Conservation (phyloP, 1,140 invertebrate genomes). For the Drosophila tropicalis region DNA sequence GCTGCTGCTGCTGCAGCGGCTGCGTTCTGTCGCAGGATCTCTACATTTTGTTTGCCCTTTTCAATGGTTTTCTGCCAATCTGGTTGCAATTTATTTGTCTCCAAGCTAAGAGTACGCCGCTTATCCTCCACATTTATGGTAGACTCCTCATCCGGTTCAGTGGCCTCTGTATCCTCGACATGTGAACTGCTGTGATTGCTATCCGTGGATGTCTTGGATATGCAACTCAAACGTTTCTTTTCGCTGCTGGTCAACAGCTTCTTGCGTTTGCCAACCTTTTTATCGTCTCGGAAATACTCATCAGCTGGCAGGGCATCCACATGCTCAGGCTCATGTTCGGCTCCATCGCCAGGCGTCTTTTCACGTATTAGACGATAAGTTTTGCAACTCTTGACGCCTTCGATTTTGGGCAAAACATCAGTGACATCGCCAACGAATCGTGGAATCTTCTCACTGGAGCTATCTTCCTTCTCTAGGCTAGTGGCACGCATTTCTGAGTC, state of each 20-base stretch:
- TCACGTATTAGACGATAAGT: constrained; percentile 73
- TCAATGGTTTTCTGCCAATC: constrained; percentile 77
- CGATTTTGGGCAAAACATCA: constrained; percentile 70
- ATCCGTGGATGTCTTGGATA: constrained; percentile 79
- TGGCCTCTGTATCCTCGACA: constrained; percentile 38
- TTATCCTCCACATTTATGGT: constrained; percentile 82
- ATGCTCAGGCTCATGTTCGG: constrained; percentile 66
- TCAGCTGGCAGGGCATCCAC: constrained; percentile 86
- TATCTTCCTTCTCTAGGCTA: constrained; percentile 79
- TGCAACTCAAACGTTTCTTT: constrained; percentile 79
- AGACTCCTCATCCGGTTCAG: constrained; percentile 40
- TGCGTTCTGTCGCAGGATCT: constrained; percentile 75
- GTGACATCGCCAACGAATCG: constrained; percentile 78
- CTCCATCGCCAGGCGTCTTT: constrained; percentile 81
- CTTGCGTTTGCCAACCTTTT: constrained; percentile 64
- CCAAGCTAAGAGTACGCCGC: constrained; percentile 75
- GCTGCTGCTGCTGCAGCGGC: constrained; percentile 52
- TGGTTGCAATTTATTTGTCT: constrained; percentile 68
- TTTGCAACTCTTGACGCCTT: constrained; percentile 78
- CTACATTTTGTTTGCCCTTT: constrained; percentile 81
- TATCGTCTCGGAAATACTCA: constrained; percentile 85
- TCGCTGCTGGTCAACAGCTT: constrained; percentile 58
- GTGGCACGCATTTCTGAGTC: constrained; percentile 77
- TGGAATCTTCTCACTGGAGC: constrained; percentile 70
- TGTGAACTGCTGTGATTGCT: constrained; percentile 71